Evolutionary conservation across 2,888 invertebrate species (phyloP), one percentile per base, ranked within the genome.

Genomic region (Yponomeuta evonymella): DNA sequence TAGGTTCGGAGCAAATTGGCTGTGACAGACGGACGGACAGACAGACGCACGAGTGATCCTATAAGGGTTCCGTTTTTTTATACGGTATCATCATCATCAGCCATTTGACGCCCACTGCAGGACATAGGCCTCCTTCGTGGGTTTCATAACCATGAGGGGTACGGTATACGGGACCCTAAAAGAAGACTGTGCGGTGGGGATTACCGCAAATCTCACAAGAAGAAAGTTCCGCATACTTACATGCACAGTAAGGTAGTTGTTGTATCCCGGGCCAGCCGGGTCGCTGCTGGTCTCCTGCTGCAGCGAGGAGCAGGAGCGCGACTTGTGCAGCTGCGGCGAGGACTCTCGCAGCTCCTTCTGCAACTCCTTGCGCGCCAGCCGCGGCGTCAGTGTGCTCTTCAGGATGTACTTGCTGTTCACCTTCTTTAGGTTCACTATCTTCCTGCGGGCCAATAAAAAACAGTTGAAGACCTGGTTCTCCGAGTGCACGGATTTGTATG

Each of bases 371-470:
- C 97, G 92, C 11, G 95, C 95, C 73, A 96, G 86, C 71, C 95
- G 94, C 6, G 97, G 97, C 0, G 97, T 97, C 73, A 97, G 81
- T 0, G 97, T 96, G 66, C 96, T 96, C 88, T 96, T 96, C 48
- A 97, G 85, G 71, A 97, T 97, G 79, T 97, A 96, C 81, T 96
- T 96, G 83, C 96, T 96, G 84, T 95, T 96, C 48, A 95, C 95
- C 84, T 95, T 95, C 82, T 95, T 95, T 75, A 95, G 79, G 73
- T 92, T 95, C 0, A 95, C 95, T 75, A 93, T 94, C 88, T 95
- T 95, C 85, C 95, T 95, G 81, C 36, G 64, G 29, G n/a, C 2
- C 10, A 23, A 30, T 15, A 2, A 58, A 15, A 5, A 4, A 58
- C 15, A 15, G 51, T 58, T 12, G 2, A 8, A 43, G 43, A 1